Evolutionary conservation across 2,888 invertebrate genomes (phyloP), one percentile per base, ranked within the genome.

Genomic region (Halictus quadricinctus): DNA sequence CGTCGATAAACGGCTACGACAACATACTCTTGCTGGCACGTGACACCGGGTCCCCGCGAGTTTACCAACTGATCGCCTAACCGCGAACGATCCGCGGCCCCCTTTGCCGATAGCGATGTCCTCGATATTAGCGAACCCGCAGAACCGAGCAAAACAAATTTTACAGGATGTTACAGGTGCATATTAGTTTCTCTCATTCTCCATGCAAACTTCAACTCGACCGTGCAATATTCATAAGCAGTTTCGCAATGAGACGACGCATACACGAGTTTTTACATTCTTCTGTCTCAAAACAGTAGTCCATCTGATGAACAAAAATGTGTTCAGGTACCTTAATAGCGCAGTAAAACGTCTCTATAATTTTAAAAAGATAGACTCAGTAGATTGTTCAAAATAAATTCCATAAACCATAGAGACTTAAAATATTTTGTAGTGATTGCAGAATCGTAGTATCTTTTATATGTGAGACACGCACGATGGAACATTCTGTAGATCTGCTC

Each of bases 1-100:
- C 50, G 58, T 36, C 69, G 25, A 43, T 18, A 1, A 29, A 72
- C 79, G 25, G 75, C 58, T 58, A 10, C 25, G 50, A 72, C 76
- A 41, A 72, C 66, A 77, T 75, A 80, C 60, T 69, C 74, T 64
- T 88, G 69, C 77, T 73, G 60, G 25, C 72, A 66, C 66, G 78
- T 81, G 85, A 88, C 81, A 73, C 69, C 72, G 58, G 43, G 60
- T 18, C 50, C 10, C 58, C 70, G 43, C 12, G 60, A 58, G 82
- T 81, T 87, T 88, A 84, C 88, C 72, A 76, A 84, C 72, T 74
- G 81, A 76, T 74, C 79, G 80, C 50, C 64, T 50, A 79, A 86
- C 73, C 50, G 80, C 70, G 74, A 83, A 80, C 77, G 36, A 66
- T 79, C 43, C 76, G 8, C 36, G 54, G 41, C 43, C 29, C 64